Conservation (phyloP, 1,140 invertebrate genomes). For the Drosophila virilis region DNA sequence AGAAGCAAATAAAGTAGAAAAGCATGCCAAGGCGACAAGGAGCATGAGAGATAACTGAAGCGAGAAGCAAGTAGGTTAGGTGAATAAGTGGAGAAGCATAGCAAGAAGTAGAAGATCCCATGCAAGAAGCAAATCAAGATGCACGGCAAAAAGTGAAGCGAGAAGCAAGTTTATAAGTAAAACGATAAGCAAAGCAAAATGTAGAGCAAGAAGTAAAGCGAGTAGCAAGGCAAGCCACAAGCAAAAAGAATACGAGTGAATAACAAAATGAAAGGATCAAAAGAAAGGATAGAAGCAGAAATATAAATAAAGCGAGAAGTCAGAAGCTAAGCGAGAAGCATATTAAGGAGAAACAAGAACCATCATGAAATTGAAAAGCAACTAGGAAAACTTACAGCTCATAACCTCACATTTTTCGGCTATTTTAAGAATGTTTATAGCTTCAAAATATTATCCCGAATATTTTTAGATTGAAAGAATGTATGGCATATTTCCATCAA, state of each 20-base stretch:
- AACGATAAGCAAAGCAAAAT: no score
- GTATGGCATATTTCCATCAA: slow-evolving; percentile 80
- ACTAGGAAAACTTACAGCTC: neutral
- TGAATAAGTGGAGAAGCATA: no score
- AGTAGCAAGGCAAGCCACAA: no score
- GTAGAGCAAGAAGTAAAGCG: neutral
- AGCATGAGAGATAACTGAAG: no score
- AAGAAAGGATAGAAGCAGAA: no score
- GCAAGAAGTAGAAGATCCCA: no score
- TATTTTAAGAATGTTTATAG: neutral
- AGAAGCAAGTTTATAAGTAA: neutral
- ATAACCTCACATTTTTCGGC: neutral
- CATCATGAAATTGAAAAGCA: neutral
- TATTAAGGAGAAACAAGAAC: neutral
- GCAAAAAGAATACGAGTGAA: no score
- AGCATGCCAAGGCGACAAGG: no score
- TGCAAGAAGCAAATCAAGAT: neutral
- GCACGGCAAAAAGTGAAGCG: neutral
- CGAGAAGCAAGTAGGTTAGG: no score
- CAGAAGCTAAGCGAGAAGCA: neutral
- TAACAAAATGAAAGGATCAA: no score
- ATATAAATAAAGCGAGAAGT: neutral
- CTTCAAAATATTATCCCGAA: no score
- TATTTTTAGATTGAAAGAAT: no score
- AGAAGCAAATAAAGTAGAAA: neutral